Conservation (phyloP, 2,888 invertebrate genomes). For the Caenorhabditis macrosperma region DNA sequence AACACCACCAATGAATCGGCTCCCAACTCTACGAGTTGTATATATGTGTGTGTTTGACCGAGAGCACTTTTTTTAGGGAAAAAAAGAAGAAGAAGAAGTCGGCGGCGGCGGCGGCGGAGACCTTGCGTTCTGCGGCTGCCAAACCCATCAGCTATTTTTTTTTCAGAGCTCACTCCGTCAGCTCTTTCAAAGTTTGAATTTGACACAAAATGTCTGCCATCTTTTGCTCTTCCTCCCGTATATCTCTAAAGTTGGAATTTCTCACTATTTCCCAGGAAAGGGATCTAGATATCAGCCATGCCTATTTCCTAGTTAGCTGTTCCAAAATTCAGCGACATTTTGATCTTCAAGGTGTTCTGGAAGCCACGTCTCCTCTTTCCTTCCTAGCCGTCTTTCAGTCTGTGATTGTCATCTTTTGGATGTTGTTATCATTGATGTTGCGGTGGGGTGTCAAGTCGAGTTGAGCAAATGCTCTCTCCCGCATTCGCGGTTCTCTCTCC, state of each 20-base stretch:
- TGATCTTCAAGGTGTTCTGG: slow-evolving; percentile 7
- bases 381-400: background rate
- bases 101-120: slow-evolving; percentile 26
- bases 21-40: slow-evolving; percentile 34
- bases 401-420: slow-evolving; percentile 2
- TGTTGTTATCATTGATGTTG: background rate
- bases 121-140: slow-evolving; percentile 48
- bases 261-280: too few relatives aligned
- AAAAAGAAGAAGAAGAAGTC: slow-evolving; percentile 15
- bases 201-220: background rate
- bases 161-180: slow-evolving; percentile 38
- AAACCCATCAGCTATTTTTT: slow-evolving; percentile 59
- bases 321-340: background rate
- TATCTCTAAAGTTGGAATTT: background rate
- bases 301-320: too few relatives aligned
- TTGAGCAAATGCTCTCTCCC: background rate
- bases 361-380: background rate
- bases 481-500: background rate
- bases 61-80: slow-evolving; percentile 50
- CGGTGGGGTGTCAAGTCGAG: background rate
- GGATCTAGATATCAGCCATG: too few relatives aligned
- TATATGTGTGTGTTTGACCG: slow-evolving; percentile 48
- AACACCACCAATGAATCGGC: slow-evolving; percentile 52
- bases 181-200: slow-evolving; percentile 27
- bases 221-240: background rate